Evolutionary conservation across 92 coral and sea anemone genomes (phyloP).

Genomic region (Zoanthus solanderi): DNA sequence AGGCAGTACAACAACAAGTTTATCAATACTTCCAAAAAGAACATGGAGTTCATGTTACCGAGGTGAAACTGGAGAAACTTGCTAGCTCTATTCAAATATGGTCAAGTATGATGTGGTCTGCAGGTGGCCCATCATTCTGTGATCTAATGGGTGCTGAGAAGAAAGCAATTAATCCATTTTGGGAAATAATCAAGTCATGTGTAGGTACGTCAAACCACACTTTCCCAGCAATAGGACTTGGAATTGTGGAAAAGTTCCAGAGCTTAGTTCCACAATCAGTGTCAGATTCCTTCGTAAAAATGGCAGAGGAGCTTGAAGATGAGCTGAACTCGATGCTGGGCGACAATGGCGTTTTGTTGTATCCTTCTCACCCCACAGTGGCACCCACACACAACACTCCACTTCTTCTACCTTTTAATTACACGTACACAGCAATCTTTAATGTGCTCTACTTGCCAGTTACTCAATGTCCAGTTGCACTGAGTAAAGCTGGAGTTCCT

Average conservation of each 20-base stretch:
- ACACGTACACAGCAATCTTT: constrained; percentile 91
- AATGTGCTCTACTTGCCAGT: constrained; percentile 92
- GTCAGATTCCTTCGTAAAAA: constrained; percentile 66
- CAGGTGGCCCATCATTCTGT: constrained; percentile 90
- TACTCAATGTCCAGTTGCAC: constrained; percentile 90
- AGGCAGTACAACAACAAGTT: constrained; percentile 79
- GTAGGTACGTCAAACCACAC: constrained; percentile 86
- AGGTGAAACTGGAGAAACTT: constrained; percentile 77
- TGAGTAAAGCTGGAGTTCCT: constrained; percentile 83
- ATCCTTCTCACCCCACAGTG: constrained; percentile 89
- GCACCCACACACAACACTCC: constrained; percentile 88
- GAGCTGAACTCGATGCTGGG: constrained; percentile 87
- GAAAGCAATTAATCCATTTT: constrained; percentile 73
- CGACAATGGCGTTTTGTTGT: constrained; percentile 85
- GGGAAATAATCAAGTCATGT: constrained; percentile 88
- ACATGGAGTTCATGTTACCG: constrained; percentile 71
- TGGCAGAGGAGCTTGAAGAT: constrained; percentile 78
- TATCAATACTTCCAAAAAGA: constrained; percentile 72
- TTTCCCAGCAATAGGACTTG: constrained; percentile 91
- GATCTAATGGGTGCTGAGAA: constrained; percentile 77
- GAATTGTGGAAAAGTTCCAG: constrained; percentile 83
- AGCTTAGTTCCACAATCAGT: constrained; percentile 74
- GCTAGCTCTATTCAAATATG: constrained; percentile 89
- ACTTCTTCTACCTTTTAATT: constrained; percentile 80
- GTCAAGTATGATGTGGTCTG: constrained; percentile 89